A percentile compares a stretch with the other conserved stretches of the same genome.
Evolutionary conservation across 2,113 vertebrate species (phyloP).

Genomic region (Chinchilla lanigera): DNA sequence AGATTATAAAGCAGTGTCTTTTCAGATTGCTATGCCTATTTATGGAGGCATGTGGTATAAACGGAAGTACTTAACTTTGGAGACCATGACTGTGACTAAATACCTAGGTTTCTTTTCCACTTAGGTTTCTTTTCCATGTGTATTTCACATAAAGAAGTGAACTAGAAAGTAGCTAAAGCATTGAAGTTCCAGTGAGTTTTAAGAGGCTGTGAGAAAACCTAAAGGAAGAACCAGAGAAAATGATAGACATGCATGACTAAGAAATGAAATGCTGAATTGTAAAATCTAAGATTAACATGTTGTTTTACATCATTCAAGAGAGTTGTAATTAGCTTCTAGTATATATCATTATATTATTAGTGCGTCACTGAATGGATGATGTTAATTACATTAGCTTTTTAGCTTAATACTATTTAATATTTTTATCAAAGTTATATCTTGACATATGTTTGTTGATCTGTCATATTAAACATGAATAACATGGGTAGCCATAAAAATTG

Average conservation of each 20-base stretch:
- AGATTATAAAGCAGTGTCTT: constrained; percentile 1
- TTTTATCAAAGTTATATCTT: background rate
- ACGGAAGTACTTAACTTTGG: background rate
- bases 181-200: background rate
- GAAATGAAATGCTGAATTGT: background rate
- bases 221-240: background rate
- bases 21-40: background rate
- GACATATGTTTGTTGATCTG: background rate
- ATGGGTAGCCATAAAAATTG: background rate
- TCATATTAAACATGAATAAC: background rate
- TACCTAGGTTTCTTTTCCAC: background rate
- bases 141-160: background rate
- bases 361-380: background rate
- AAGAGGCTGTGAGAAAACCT: background rate
- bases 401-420: constrained; percentile 6
- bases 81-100: background rate
- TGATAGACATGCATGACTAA: background rate
- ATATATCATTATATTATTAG: background rate
- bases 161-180: background rate
- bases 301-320: background rate
- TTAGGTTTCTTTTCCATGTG: background rate
- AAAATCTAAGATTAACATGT: background rate
- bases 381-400: background rate
- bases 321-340: background rate
- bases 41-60: background rate